These are phyloP conservation scores for Calliphora vomitoria DNA, from an alignment of 2,888 invertebrate genomes.

Conservation along the genomic window DNA sequence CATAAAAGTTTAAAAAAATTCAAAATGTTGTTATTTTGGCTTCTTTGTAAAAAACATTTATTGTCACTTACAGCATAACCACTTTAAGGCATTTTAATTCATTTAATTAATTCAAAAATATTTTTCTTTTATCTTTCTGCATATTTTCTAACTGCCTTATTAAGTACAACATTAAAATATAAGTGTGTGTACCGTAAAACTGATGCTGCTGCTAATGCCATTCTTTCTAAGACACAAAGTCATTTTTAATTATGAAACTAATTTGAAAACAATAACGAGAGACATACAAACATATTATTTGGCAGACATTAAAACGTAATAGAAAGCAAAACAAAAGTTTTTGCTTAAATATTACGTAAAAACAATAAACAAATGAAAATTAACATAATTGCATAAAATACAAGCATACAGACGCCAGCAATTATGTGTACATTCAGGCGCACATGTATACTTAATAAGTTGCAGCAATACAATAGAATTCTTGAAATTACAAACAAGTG, in stretches of 20 bases:
- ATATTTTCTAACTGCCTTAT: neutral
- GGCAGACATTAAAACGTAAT: constrained; percentile 38
- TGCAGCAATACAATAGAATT: neutral
- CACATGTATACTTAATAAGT: neutral
- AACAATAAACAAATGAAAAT: constrained; percentile 46
- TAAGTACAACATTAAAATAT: neutral
- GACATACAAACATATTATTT: constrained; percentile 39
- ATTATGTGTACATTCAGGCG: neutral
- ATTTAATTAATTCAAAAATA: no score
- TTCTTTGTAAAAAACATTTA: no score
- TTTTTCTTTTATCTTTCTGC: no score
- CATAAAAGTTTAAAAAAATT: no score
- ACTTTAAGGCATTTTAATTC: no score
- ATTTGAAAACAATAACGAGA: constrained; percentile 67
- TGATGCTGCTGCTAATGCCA: neutral
- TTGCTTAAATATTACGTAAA: neutral
- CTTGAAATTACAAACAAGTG: constrained; percentile 36
- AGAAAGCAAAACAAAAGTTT: constrained; percentile 28
- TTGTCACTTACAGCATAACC: no score
- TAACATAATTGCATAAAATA: constrained; percentile 53
- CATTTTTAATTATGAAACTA: constrained; percentile 65
- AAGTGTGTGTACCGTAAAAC: neutral
- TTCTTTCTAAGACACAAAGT: constrained; percentile 29
- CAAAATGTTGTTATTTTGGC: no score
- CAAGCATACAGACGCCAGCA: neutral